Base-by-base conservation (phyloP, 2,113 vertebrate species). In the Oreochromis spilurus region DNA sequence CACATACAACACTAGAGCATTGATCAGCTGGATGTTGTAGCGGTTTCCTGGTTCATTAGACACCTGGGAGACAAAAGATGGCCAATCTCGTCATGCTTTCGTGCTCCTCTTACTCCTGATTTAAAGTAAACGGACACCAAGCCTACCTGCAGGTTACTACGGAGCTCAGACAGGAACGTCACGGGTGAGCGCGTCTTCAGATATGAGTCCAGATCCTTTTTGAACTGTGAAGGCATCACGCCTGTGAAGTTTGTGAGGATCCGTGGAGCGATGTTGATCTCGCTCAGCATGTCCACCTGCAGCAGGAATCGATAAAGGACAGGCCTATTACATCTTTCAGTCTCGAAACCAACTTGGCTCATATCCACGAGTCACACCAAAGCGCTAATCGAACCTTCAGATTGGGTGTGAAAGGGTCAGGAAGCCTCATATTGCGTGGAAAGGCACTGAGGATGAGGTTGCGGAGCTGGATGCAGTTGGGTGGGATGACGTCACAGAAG, bases 391-490 rank as follows among this genome's bases (percentile, higher is more conserved):
- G 31, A 21, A 77, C 24, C 98, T 99, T 99, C 54, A 99, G 96
- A 84, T 99, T 99, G 84, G 99, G 99, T 52, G 99, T 99, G 94
- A 99, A 99, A 24, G 99, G 99, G 94, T 99, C 99, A 79, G 99
- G 99, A 94, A 99, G 98, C 96, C 99, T 98, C 99, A 99, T 99
- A 94, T 99, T 99, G 92, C 99, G 98, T 93, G 99, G 99, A 83
- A 99, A 99, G 98, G 99, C 99, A 98, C 99, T 99, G 96, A 99
- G 96, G 95, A 99, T 99, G 93, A 99, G 96, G 93, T 99, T 99
- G 94, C 99, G 97, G 91, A 99, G 97, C 95, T 99, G 99, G 95
- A 99, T 99, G 96, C 99, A 99, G 94, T 99, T 99, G 36, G 99
- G 99, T 81, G 99, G 99, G 92, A 99, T 99, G 82, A 99, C 99